Evolutionary conservation across 2,888 invertebrate species (phyloP).

Genomic region (Pseudococcus viburni): DNA sequence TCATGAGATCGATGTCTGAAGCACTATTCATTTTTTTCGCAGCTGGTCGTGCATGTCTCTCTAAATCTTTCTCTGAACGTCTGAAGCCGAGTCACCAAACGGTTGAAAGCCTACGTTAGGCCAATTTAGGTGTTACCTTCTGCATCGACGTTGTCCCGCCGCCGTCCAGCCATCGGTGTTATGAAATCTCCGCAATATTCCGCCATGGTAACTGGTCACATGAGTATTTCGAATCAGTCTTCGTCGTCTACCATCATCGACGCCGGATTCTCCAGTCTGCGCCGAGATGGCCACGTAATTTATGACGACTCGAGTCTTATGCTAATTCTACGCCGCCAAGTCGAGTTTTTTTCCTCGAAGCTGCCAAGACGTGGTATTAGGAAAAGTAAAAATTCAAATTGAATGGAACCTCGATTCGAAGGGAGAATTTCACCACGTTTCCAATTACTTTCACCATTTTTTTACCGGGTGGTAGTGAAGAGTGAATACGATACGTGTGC

Average conservation of each 20-base stretch:
- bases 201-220: not conserved
- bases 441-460: not conserved
- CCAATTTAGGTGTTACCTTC: not conserved
- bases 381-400: not conserved
- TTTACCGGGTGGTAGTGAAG: no score
- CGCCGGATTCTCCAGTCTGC: not conserved
- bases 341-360: not conserved
- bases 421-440: not conserved
- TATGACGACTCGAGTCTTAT: not conserved
- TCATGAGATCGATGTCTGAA: no score
- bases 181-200: not conserved
- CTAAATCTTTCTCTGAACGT: no score
- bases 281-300: not conserved
- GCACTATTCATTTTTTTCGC: no score
- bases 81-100: not conserved
- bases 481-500: no score
- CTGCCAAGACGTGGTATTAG: not conserved
- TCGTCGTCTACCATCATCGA: not conserved
- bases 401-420: not conserved
- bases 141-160: not conserved
- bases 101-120: constrained; percentile 2
- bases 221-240: not conserved
- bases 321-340: not conserved
- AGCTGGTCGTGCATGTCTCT: no score
- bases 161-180: not conserved